Conservation (phyloP, 2,797 vertebrate genomes). For the Atherinosoma microstoma region DNA sequence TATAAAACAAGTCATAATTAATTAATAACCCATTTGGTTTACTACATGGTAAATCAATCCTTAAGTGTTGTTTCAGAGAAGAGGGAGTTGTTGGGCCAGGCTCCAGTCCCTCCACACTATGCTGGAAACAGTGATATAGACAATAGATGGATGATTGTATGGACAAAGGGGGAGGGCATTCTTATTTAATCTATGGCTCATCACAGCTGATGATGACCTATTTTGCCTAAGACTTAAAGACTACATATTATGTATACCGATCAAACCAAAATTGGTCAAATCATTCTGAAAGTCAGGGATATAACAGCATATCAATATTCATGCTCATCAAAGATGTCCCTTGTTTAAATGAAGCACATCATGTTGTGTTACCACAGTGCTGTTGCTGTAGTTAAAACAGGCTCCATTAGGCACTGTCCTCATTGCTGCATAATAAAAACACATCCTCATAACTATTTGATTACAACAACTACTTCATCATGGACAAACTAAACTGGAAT, state of each 20-base stretch:
- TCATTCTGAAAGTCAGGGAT: background rate
- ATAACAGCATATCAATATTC: background rate
- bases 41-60: too few relatives aligned
- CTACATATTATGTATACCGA: too few relatives aligned
- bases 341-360: too few relatives aligned
- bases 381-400: background rate
- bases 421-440: background rate
- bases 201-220: too few relatives aligned
- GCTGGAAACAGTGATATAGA: background rate
- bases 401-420: background rate
- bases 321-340: background rate
- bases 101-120: background rate
- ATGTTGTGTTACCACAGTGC: background rate
- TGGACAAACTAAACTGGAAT: background rate
- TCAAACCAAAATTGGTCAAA: background rate
- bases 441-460: background rate
- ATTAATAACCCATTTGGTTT: too few relatives aligned
- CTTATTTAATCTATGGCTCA: too few relatives aligned
- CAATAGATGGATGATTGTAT: too few relatives aligned
- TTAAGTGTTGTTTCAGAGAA: background rate
- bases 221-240: too few relatives aligned
- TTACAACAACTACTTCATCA: background rate
- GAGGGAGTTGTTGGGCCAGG: background rate
- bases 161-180: too few relatives aligned
- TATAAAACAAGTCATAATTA: background rate